Evolutionary conservation across 2,797 vertebrate species (phyloP).

Genomic region (Neostethus bicornis): DNA sequence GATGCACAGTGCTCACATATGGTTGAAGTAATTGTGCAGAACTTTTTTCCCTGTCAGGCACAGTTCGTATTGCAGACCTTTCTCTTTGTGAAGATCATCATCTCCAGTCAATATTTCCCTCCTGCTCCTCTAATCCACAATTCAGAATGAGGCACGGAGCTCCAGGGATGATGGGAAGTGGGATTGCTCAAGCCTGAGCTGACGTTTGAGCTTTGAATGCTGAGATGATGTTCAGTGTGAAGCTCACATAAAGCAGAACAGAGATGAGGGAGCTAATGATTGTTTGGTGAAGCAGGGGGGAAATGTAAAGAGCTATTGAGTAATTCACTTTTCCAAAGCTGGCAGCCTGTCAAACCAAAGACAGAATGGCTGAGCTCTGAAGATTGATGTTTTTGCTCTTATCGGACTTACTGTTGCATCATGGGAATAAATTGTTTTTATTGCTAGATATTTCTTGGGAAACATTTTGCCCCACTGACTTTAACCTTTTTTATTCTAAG

Average conservation of each 20-base stretch:
- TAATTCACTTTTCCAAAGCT: constrained; percentile 53
- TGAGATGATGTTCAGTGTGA: constrained; percentile 55
- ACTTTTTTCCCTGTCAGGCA: constrained; percentile 20
- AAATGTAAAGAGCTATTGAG: constrained; percentile 43
- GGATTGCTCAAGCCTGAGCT: constrained; percentile 61
- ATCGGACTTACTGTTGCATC: constrained; percentile 51
- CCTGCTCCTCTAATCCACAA: constrained; percentile 28
- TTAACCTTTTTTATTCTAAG: constrained; percentile 21
- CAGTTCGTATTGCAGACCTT: constrained; percentile 19
- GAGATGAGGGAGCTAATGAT: constrained; percentile 61
- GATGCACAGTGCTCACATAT: constrained; percentile 10
- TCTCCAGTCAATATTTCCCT: constrained; percentile 45
- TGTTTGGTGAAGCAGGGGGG: constrained; percentile 61
- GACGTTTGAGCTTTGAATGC: constrained; percentile 37
- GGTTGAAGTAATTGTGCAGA: constrained; percentile 9
- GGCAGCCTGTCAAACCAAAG: constrained; percentile 59
- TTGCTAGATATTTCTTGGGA: constrained; percentile 33
- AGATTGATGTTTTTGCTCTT: constrained; percentile 61
- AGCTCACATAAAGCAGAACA: constrained; percentile 52
- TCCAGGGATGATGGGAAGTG: constrained; percentile 27
- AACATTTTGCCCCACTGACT: constrained; percentile 18
- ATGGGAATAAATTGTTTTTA: constrained; percentile 48
- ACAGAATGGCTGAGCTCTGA: constrained; percentile 27
- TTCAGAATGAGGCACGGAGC: constrained; percentile 41
- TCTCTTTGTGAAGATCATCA: constrained; percentile 19